Evolutionary conservation across 1,140 invertebrate genomes (phyloP).

Genomic region (Meloidogyne exigua): DNA sequence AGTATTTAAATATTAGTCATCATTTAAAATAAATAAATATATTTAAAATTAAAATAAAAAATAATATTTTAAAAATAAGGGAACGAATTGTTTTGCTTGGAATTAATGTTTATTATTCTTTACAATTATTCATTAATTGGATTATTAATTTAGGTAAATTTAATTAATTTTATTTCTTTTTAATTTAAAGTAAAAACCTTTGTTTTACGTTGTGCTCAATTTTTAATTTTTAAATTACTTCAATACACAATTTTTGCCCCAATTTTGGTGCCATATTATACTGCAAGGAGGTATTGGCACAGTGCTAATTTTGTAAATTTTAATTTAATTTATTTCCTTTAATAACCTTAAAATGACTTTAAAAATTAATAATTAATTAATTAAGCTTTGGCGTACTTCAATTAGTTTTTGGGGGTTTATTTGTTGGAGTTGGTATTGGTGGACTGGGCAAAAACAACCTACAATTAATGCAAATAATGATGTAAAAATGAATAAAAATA

Average conservation of each 20-base stretch:
- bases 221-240: conserved; percentile 3
- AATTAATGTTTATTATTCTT: background rate
- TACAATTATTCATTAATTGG: background rate
- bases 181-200: background rate
- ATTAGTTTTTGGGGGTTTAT: conserved; percentile 2
- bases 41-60: too few relatives aligned
- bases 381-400: background rate
- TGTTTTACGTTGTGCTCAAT: background rate
- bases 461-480: background rate
- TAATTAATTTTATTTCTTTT: background rate
- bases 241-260: background rate
- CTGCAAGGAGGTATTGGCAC: background rate
- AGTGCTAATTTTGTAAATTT: background rate
- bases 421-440: conserved; percentile 4
- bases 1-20: too few relatives aligned
- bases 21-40: too few relatives aligned
- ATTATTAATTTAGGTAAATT: background rate
- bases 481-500: background rate
- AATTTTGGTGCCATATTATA: background rate
- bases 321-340: background rate
- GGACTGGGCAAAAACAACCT: conserved; percentile 1
- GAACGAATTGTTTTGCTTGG: background rate
- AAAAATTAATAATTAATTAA: too few relatives aligned
- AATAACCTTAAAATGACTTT: background rate
- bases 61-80: background rate